Evolutionary conservation across 2,797 vertebrate species (phyloP).

Genomic region (Chaunax sp.): DNA sequence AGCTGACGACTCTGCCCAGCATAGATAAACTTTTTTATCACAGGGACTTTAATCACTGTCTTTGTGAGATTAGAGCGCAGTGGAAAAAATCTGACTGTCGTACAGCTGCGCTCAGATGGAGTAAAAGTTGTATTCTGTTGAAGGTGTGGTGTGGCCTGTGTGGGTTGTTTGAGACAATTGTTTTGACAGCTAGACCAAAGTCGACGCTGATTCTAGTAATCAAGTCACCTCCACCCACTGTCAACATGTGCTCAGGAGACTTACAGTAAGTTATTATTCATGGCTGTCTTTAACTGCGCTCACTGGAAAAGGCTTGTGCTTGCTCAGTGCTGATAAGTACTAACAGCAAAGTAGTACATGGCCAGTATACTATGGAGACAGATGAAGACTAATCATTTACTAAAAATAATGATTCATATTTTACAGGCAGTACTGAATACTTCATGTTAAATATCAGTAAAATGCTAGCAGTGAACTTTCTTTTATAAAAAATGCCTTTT

Average conservation of each 20-base stretch:
- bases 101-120: conserved; percentile 58
- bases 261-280: conserved; percentile 31
- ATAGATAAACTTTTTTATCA: conserved; percentile 60
- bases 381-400: background rate
- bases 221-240: conserved; percentile 29
- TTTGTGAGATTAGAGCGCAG: conserved; percentile 57
- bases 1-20: conserved; percentile 37
- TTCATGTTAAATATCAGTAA: background rate
- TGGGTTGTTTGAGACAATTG: conserved; percentile 52
- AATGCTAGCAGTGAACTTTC: background rate
- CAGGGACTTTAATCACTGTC: conserved; percentile 47
- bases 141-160: conserved; percentile 24
- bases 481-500: background rate
- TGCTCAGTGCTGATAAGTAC: conserved; percentile 1
- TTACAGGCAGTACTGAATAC: background rate
- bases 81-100: conserved; percentile 67
- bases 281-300: conserved; percentile 13
- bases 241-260: conserved; percentile 36
- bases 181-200: conserved; percentile 54
- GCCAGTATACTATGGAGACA: background rate
- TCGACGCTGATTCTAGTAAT: conserved; percentile 40
- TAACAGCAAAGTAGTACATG: conserved; percentile 3
- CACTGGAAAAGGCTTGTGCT: conserved; percentile 2
- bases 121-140: conserved; percentile 39
- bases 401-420: too few relatives aligned